Evolutionary conservation across 2,888 invertebrate species (phyloP), one percentile per base, ranked within the genome.

Genomic region (Papilio elwesi): DNA sequence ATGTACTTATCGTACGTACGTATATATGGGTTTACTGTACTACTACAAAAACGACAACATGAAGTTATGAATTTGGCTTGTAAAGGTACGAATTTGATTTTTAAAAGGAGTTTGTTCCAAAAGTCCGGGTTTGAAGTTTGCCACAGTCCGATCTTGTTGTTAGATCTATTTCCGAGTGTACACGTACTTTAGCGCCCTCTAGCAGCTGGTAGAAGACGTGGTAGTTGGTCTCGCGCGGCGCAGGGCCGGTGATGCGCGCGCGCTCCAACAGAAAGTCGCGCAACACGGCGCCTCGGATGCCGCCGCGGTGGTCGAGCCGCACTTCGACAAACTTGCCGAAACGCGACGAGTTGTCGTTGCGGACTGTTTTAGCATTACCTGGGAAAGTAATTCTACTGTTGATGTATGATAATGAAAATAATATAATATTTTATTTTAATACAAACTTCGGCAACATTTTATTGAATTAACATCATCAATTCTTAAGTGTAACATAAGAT

Each of bases 261-360:
- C 98, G 97, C 86, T 98, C 98, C 75, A 98, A 92, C 68, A 98
- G 93, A 87, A 98, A 98, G 89, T 98, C 98, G 84, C 98, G 96
- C 69, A 98, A 96, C 76, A 98, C 97, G 81, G 98, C 98, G 16
- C 98, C 98, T 79, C 97, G 97, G 82, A 98, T 98, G 90, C 97
- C 97, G 93, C 97, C 97, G 80, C 97, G 96, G 75, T 95, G 95
- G 91, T 98, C 98, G 85, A 98, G 96, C 84, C 98, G 97, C 9
- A 98, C 97, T 91, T 98, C 98, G 95, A 98, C 98, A 87, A 98
- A 98, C 91, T 98, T 98, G n/a, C 98, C 98, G 89, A 98, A 98
- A 11, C 98, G 95, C 53, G 97, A 97, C 13, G 98, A 98, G 89
- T 98, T 98, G 90, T 98, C 98, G 85, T 98, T 98, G 64, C 98